Evolutionary conservation across 2,888 invertebrate species (phyloP), one percentile per base, ranked within the genome.

Genomic region (Leistus spinibarbis): DNA sequence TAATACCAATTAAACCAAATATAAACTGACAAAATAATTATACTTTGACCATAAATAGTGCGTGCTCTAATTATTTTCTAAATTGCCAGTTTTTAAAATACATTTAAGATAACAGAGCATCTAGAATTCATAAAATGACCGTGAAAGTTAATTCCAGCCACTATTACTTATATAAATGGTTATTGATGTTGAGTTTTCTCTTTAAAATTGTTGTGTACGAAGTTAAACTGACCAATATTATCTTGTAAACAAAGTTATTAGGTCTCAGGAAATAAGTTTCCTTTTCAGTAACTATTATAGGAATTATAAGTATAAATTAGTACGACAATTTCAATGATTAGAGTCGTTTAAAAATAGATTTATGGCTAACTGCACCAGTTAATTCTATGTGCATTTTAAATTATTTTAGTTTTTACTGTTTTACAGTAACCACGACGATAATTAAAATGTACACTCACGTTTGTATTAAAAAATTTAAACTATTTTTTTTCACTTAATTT

Each of bases 151-250:
- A 3, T 57, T n/a, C 57, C 16, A n/a, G 20, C 7, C 17, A 56
- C 7, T 23, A 63, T 23, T 63, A 22, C 3, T 62, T 19, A n/a
- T 20, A 13, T 23, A 64, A 64, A 64, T 23, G 13, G 24, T 64
- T 64, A 64, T 64, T 64, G 64, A 64, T 62, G 17, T 16, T 62
- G 13, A 20, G 27, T 64, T 64, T 64, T 64, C 64, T 64, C 64
- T 64, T 64, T 64, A 23, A 64, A 64, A 64, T 24, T 64, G 17
- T 13, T 23, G 22, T 27, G 16, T 16, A 63, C 23, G n/a, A n/a
- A 7, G 24, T 64, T 9, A n/a, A 60, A 3, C 60, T 60, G 40
- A 10, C 40, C 40, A 40, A 40, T 40, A 13, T 13, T 10, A 7
- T 40, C 40, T 40, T 40, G 40, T 7, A 40, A 40, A 40, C 1